Evolutionary conservation across 2,888 invertebrate species (phyloP).

Genomic region (Ecliptopera silaceata): DNA sequence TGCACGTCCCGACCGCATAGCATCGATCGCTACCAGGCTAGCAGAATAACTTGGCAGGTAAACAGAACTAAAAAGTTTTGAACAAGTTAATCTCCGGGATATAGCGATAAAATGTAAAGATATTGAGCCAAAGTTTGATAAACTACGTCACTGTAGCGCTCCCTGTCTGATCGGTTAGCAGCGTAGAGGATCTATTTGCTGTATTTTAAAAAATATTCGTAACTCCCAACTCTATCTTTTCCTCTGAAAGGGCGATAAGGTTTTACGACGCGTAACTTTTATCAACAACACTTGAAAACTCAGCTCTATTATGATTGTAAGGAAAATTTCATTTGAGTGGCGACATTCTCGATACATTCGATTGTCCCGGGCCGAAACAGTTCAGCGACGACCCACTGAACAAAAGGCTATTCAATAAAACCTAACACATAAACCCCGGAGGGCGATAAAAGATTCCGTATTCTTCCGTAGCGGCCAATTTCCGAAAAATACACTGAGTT

Average conservation of each 20-base stretch:
- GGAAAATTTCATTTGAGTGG: constrained; percentile 18
- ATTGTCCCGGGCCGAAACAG: constrained; percentile 19
- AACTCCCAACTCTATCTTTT: too few relatives aligned
- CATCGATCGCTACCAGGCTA: constrained; percentile 26
- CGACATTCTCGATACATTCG: constrained; percentile 29
- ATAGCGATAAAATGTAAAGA: constrained; percentile 4
- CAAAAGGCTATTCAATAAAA: constrained; percentile 56
- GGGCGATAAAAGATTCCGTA: constrained; percentile 53
- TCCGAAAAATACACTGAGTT: constrained; percentile 43
- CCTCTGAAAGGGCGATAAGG: background rate
- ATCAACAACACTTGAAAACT: constrained; percentile 6
- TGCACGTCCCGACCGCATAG: constrained; percentile 35
- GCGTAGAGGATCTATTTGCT: background rate
- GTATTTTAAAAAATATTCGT: background rate
- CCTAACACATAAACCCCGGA: constrained; percentile 46
- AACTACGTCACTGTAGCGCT: constrained; percentile 1
- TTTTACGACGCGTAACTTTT: constrained; percentile 1
- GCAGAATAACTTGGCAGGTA: constrained; percentile 26
- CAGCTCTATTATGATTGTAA: constrained; percentile 15
- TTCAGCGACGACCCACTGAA: constrained; percentile 27
- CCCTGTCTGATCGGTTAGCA: background rate
- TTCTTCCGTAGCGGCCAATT: constrained; percentile 45
- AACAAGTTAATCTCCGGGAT: constrained; percentile 12
- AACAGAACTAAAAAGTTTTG: constrained; percentile 11
- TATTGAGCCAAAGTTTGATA: constrained; percentile 3